Evolutionary conservation across 2,797 vertebrate genomes (phyloP).

Genomic region (Gallirallus australis): DNA sequence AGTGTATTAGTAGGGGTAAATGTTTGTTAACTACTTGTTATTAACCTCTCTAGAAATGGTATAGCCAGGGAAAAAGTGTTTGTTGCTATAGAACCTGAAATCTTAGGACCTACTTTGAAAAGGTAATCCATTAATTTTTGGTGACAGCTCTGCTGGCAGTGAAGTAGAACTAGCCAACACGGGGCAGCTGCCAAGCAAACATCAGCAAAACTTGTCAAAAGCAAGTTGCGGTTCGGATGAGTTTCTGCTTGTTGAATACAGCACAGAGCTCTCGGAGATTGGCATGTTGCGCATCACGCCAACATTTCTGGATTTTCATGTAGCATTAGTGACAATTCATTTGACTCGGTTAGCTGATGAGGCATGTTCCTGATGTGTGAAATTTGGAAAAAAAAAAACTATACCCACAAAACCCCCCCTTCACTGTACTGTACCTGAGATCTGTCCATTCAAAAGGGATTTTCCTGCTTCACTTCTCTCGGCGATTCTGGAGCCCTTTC

Average conservation of each 20-base stretch:
- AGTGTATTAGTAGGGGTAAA: neutral
- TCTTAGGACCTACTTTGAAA: neutral
- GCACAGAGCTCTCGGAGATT: neutral
- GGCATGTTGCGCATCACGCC: neutral
- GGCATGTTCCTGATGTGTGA: neutral
- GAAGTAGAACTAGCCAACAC: neutral
- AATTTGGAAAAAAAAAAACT: neutral
- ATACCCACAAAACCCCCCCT: too few species aligned
- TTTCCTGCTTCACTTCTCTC: neutral
- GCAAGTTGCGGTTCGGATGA: neutral
- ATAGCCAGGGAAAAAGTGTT: neutral
- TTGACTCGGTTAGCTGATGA: neutral
- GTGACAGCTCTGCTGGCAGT: neutral
- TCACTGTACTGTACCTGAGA: neutral
- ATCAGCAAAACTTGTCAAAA: neutral
- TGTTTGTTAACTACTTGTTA: neutral
- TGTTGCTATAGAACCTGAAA: neutral
- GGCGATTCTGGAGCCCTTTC: neutral
- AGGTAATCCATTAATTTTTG: neutral
- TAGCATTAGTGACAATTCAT: neutral
- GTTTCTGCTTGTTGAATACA: constrained; percentile 23
- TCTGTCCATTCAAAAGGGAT: neutral
- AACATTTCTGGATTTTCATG: neutral
- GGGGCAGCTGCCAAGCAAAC: constrained; percentile 18
- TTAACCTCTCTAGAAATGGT: neutral